Percentiles rank a stretch among this genome's conserved stretches.
Conservation (phyloP, 2,888 invertebrate species). For the Diogma glabrata region DNA sequence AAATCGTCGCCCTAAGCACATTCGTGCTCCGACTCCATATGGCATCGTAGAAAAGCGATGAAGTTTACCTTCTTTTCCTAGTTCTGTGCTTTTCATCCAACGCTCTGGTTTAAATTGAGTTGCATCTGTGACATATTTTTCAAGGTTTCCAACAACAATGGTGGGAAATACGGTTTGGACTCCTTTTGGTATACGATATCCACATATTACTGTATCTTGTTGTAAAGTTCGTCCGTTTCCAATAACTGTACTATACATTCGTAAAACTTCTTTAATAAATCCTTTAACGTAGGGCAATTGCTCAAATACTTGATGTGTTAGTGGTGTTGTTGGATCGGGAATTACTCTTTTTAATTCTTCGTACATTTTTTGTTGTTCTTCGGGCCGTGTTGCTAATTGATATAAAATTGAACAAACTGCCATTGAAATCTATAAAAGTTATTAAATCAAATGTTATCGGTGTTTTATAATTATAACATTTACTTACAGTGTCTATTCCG, state of each 20-base stretch:
- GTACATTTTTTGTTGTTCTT: constrained; percentile 68
- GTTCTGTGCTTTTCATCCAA: constrained; percentile 53
- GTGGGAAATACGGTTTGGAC: constrained; percentile 83
- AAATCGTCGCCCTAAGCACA: constrained; percentile 75
- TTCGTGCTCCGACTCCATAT: constrained; percentile 54
- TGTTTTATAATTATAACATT: not conserved
- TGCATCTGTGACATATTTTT: constrained; percentile 64
- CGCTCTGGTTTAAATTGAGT: constrained; percentile 63
- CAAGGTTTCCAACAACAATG: constrained; percentile 73
- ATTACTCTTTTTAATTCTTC: constrained; percentile 59
- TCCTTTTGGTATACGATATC: constrained; percentile 74
- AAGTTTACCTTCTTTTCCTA: constrained; percentile 31
- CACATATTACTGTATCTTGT: constrained; percentile 67
- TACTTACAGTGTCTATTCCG: constrained; percentile 73
- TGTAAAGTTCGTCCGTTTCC: constrained; percentile 75
- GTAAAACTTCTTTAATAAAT: constrained; percentile 77
- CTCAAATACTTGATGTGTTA: constrained; percentile 57
- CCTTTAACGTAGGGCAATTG: constrained; percentile 72
- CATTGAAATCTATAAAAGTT: constrained; percentile 62
- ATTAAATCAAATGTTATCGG: not conserved
- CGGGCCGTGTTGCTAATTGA: constrained; percentile 62
- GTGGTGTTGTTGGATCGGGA: constrained; percentile 53
- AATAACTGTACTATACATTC: constrained; percentile 77
- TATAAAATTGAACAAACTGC: constrained; percentile 77
- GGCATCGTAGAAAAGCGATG: constrained; percentile 68